Base-by-base conservation (phyloP, 2,113 vertebrate genomes). In the Prietella phreatophila region DNA sequence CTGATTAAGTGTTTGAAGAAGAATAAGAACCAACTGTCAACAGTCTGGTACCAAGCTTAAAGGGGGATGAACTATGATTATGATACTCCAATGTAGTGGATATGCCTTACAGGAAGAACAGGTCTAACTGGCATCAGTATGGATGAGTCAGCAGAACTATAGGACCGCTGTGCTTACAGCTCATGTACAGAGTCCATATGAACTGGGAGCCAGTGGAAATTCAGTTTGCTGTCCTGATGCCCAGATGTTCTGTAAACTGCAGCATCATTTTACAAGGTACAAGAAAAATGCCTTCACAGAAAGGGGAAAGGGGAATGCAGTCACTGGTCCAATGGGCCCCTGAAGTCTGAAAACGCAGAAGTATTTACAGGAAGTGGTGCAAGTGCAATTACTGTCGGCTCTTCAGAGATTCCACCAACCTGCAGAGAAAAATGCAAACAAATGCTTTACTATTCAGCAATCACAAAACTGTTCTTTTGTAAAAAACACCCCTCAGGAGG, bases 331-430 rank as follows among this genome's bases (percentile, higher is more conserved):
- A 87, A 89, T 87, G 86, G 80, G 30, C 83, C 79, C 42, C 83
- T 89, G 36, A 88, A 89, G 84, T 91, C 86, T 91, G 58, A 90
- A 86, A 91, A 91, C 91, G 11, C 90, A 88, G 90, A 83, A 90
- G 85, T 94, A 95, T 95, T 67, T 93, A 95, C 94, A 95, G 42
- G 89, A 39, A 76, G 25, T 56, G n/a, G 85, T 30, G 58, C 84
- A 73, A 75, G 56, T 89, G 84, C 6, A 58, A 85, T 96, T 96
- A 99, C 95, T 99, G 98, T 88, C 98, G 96, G 94, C 96, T 99
- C 95, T 99, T 99, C 90, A 99, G 91, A 22, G 98, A 95, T 90
- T 99, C 98, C 93, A 98, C 98, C 93, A 99, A 93, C 98, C 98
- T 99, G 88, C 19, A 69, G 87, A 91, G 60, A 93, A 25, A 93